Base-by-base conservation (phyloP, 2,888 invertebrate genomes). In the Chalcis sispes region DNA sequence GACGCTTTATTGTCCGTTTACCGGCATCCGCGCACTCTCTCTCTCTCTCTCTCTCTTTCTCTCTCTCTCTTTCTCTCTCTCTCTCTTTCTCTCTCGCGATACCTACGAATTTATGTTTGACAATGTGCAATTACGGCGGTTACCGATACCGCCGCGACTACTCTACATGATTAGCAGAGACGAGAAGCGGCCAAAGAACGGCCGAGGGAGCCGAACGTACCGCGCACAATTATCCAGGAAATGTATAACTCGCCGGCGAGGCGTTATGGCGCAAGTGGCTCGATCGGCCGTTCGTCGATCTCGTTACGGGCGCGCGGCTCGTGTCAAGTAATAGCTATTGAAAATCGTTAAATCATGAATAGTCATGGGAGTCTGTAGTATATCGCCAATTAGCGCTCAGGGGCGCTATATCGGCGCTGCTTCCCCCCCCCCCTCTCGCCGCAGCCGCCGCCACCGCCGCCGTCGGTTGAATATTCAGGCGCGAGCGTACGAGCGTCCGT, bases 271-370 rank as follows among this genome's bases (percentile, higher is more conserved):
- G 13, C 50, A 40, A 29, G 62, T 65, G 29, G 46, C 27, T 7
- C 18, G 56, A 20, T 27, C 52, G 48, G 32, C 27, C 27, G 18
- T 13, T 20, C 65, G 40, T 48, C 64, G 71, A 70, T 58, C 75
- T 71, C 58, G 71, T 75, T 64, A 64, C n/a, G n/a, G n/a, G n/a
- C n/a, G n/a, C n/a, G n/a, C 42, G 42, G 23, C 32, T 48, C 59
- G 42, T 20, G 42, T 62, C 76, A 46, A 72, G 82, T 84, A 83
- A 81, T 80, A 72, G 82, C 83, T 84, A 87, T 86, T 86, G 86
- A 86, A 87, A 88, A 87, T 86, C 85, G 85, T 85, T 83, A 84
- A 85, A 85, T 86, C 86, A 86, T 85, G 87, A 86, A 87, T 87
- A 87, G 84, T 85, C 85, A 85, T 85, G 83, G 67, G n/a, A 18